Evolutionary conservation across 2,888 invertebrate genomes (phyloP), one percentile per base, ranked within the genome.

Genomic region (Lamproptera curius): DNA sequence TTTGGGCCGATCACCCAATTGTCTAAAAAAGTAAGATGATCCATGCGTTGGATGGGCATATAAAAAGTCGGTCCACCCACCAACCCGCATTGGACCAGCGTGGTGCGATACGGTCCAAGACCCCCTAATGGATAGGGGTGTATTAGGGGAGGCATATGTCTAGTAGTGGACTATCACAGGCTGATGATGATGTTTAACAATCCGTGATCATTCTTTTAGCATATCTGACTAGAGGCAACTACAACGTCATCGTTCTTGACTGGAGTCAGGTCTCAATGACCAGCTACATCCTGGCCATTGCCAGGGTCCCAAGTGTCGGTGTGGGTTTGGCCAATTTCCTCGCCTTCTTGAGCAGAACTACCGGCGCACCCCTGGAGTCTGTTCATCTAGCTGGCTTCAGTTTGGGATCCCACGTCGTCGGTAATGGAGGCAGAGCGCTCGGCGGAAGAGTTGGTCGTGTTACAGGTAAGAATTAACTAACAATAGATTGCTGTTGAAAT

Each of bases 321-420:
- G 67, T 69, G 20, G 80, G 72, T 1, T 55, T 87, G 0, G 88
- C 86, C n/a, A 67, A 71, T 45, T 85, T 89, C 58, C 52, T 88
- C 1, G 55, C 55, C 2, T 85, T 81, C 56, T 46, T 84, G 0
- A 61, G 65, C 53, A 54, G 55, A 0, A 61, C 58, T 0, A 72
- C 76, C 42, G 77, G 80, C 0, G 65, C 72, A 0, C 57, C 65
- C n/a, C n/a, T n/a, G n/a, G n/a, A n/a, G n/a, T n/a, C n/a, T n/a
- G n/a, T n/a, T n/a, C n/a, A n/a, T n/a, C 42, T 56, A 11, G 60
- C 83, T 8, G 89, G 89, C n/a, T 83, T 87, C 60, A 87, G 88
- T 57, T 65, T 89, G 42, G 89, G 88, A 0, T 78, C 83, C 40
- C 89, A 89, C 53, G 50, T 88, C 0, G 87, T 75, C 13, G 85